Conservation (phyloP, 2,113 vertebrate species). For the Pseudorhombus dupliciocellatus region DNA sequence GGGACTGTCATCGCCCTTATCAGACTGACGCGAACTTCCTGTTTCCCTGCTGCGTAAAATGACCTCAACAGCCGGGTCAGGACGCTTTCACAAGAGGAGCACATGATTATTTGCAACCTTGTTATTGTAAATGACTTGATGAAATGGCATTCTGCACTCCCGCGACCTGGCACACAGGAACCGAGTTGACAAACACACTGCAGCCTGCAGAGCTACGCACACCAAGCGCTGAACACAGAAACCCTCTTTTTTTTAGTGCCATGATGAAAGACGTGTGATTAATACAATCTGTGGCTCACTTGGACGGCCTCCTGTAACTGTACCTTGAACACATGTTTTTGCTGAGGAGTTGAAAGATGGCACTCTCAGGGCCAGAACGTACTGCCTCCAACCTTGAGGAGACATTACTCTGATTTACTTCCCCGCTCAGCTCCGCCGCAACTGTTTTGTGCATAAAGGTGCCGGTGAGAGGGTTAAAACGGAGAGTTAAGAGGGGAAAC, state of each 20-base stretch:
- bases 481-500: conserved; percentile 45
- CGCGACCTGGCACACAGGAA: conserved; percentile 3
- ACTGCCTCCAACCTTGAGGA: conserved; percentile 73
- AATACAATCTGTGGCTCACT: conserved; percentile 68
- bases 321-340: conserved; percentile 82
- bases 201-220: neutral
- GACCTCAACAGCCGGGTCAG: conserved; percentile 11
- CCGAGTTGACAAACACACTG: conserved; percentile 44
- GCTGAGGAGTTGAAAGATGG: conserved; percentile 83
- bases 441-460: conserved; percentile 68
- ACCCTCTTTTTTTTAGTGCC: conserved; percentile 60
- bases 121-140: conserved; percentile 12
- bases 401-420: conserved; percentile 79
- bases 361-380: conserved; percentile 75
- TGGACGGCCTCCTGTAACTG: conserved; percentile 70
- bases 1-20: neutral
- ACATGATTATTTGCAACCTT: neutral
- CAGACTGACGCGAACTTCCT: neutral
- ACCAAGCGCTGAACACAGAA: conserved; percentile 46
- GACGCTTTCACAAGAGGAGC: neutral
- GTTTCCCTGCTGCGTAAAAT: conserved; percentile 11
- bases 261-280: conserved; percentile 73
- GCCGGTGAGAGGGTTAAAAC: conserved; percentile 57
- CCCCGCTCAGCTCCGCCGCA: conserved; percentile 46
- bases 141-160: conserved; percentile 6